Percentiles rank a stretch among this genome's conserved stretches.
Evolutionary conservation across 2,113 vertebrate genomes (phyloP).

Genomic region (Dolichallabes microphthalmus): DNA sequence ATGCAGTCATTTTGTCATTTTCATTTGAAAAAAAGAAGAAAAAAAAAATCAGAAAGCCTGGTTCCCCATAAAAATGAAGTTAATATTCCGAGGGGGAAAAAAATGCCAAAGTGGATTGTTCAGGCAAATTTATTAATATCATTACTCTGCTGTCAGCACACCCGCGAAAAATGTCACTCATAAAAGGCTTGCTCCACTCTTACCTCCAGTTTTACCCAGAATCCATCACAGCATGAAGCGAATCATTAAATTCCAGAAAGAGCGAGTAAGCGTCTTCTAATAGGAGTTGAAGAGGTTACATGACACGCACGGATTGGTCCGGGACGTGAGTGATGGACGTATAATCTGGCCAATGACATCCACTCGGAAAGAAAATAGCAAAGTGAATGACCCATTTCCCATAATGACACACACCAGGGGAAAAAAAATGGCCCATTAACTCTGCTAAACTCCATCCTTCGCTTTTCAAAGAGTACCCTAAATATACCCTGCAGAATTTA

Average conservation of each 20-base stretch:
- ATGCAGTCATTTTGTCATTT: conserved; percentile 56
- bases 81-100: conserved; percentile 43
- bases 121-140: conserved; percentile 51
- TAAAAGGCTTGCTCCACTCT: conserved; percentile 30
- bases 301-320: conserved; percentile 26
- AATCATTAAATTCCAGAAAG: conserved; percentile 34
- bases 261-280: conserved; percentile 33
- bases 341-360: conserved; percentile 23
- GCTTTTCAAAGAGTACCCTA: conserved; percentile 1
- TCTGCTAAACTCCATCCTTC: conserved; percentile 11
- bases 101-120: conserved; percentile 41
- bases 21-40: conserved; percentile 44
- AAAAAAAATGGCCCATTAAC: conserved; percentile 25
- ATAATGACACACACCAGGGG: conserved; percentile 6
- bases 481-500: conserved; percentile 16
- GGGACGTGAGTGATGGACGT: conserved; percentile 30
- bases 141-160: conserved; percentile 50
- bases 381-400: conserved; percentile 23
- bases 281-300: conserved; percentile 31
- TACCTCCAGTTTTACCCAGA: conserved; percentile 15
- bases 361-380: not conserved
- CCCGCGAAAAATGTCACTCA: conserved; percentile 43
- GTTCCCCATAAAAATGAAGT: conserved; percentile 37
- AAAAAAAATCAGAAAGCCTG: conserved; percentile 27
- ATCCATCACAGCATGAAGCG: conserved; percentile 33